Conservation (phyloP, 2,888 invertebrate species). For the Neelides folsomi region DNA sequence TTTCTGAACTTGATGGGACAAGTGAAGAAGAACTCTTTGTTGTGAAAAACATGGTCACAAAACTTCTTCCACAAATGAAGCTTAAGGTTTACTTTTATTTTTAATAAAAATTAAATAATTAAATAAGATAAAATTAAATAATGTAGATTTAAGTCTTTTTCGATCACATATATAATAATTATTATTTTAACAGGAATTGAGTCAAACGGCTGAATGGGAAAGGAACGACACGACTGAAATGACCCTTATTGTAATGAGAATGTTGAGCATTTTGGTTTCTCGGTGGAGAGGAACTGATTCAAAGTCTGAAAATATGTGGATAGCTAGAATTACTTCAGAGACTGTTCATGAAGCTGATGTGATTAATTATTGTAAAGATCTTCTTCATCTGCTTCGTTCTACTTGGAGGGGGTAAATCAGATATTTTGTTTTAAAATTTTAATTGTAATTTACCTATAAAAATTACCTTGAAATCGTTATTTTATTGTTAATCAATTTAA, state of each 20-base stretch:
- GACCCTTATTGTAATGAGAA: conserved; percentile 28
- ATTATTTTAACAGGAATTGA: conserved; percentile 16
- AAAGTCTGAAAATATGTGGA: conserved; percentile 30
- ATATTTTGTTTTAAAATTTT: no score
- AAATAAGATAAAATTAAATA: no score
- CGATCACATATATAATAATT: no score
- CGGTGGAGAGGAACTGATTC: conserved; percentile 30
- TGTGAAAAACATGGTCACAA: conserved; percentile 24
- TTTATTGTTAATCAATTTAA: no score
- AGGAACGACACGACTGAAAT: conserved; percentile 26
- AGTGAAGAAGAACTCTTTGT: conserved; percentile 25
- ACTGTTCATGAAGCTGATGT: conserved; percentile 26
- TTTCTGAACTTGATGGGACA: conserved; percentile 30
- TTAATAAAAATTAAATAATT: no score
- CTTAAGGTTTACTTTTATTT: conserved; percentile 16
- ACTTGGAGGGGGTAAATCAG: conserved; percentile 33
- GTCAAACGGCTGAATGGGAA: conserved; percentile 21
- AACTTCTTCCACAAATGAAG: conserved; percentile 28
- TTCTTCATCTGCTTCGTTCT: conserved; percentile 24
- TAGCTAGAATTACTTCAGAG: conserved; percentile 28
- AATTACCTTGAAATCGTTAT: no score
- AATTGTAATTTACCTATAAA: no score
- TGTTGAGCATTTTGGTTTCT: conserved; percentile 31
- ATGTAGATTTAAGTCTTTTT: no score
- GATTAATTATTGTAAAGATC: conserved; percentile 28